phyloP scores from a whole-genome alignment of 2,797 vertebrate genomes.

The Tachyglossus aculeatus region DNA sequence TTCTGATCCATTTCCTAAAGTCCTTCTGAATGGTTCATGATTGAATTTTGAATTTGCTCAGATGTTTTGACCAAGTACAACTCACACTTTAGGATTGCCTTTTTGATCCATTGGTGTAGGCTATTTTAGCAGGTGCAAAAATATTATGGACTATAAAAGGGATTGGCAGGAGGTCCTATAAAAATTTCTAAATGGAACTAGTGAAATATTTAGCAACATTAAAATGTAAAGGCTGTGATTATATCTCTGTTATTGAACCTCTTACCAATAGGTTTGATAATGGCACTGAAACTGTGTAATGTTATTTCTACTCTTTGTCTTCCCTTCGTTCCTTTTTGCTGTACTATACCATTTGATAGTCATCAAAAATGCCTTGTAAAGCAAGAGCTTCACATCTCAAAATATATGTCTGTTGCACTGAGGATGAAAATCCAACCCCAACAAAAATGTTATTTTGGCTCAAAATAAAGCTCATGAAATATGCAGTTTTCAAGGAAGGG shows the following conservation, averaged over 20 bases:
- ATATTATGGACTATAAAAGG: not conserved
- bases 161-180: not conserved
- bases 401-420: slow-evolving; percentile 80
- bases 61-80: slow-evolving; percentile 33
- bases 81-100: slow-evolving; percentile 11
- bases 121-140: slow-evolving; percentile 16
- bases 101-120: slow-evolving; percentile 10
- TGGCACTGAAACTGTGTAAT: slow-evolving; percentile 76
- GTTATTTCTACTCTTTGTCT: slow-evolving; percentile 76
- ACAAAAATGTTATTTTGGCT: slow-evolving; percentile 76
- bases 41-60: slow-evolving; percentile 47
- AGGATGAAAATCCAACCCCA: slow-evolving; percentile 77
- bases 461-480: slow-evolving; percentile 69
- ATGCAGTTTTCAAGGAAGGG: slow-evolving; percentile 66
- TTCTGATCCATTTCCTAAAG: slow-evolving; percentile 37
- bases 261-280: slow-evolving; percentile 61
- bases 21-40: slow-evolving; percentile 62
- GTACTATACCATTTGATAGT: slow-evolving; percentile 78
- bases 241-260: slow-evolving; percentile 68
- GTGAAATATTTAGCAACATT: not conserved
- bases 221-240: slow-evolving; percentile 43
- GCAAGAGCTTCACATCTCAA: slow-evolving; percentile 75
- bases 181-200: not conserved
- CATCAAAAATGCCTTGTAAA: slow-evolving; percentile 78
- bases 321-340: slow-evolving; percentile 76